Conservation (phyloP, 2,113 vertebrate species). For the Syrmaticus mikado region DNA sequence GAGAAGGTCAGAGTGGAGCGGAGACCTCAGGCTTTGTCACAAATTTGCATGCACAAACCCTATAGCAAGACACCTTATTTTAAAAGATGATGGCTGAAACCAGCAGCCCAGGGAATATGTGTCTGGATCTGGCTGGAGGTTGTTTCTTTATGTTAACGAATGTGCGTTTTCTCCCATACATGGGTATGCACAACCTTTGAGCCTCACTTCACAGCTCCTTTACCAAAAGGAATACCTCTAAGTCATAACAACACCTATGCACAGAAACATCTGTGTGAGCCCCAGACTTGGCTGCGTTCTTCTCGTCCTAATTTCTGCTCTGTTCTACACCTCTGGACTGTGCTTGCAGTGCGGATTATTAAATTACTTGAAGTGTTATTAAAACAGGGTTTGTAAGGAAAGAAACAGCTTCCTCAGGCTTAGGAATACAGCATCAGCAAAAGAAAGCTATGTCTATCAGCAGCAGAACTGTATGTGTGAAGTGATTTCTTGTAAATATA, state of each 20-base stretch:
- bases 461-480: neutral
- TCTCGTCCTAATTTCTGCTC: neutral
- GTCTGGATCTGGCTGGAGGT: neutral
- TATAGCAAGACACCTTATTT: neutral
- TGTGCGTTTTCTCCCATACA: neutral
- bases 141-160: conserved; percentile 2
- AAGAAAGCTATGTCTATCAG: conserved; percentile 21
- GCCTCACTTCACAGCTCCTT: neutral
- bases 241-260: neutral
- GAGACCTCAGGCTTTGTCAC: neutral
- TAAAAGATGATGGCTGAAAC: neutral
- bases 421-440: conserved; percentile 41
- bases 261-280: neutral
- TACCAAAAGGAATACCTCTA: neutral
- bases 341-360: conserved; percentile 31
- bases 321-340: neutral
- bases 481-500: neutral
- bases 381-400: conserved; percentile 16
- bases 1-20: neutral
- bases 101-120: neutral
- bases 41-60: neutral
- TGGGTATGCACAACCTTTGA: neutral
- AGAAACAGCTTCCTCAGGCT: conserved; percentile 26
- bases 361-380: conserved; percentile 46
- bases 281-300: neutral